Base-by-base conservation (phyloP, 2,888 invertebrate species). In the Adelphocoris suturalis region DNA sequence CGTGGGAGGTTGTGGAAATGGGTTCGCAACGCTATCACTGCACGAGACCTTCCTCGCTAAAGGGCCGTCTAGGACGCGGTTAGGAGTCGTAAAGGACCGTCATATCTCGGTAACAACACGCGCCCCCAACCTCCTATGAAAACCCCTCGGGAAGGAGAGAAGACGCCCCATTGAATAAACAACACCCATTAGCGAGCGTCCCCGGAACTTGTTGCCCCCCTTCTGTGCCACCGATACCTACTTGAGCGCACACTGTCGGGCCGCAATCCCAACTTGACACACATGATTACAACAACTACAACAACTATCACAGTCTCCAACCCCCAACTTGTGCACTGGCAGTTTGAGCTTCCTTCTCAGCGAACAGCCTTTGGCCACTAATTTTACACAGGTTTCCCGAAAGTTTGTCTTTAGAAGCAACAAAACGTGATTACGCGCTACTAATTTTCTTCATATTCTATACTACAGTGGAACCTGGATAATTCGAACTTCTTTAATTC, bases 161-260 rank as follows among this genome's bases (percentile, higher is more conserved):
- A 52, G 47, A 14, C 52, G 5, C 57, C 85, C 85, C 61, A 85
- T 85, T 85, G 85, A 85, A 85, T 85, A 85, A 85, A 85, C 85
- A 85, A 85, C 23, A 57, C 46, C 85, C 84, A 84, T 84, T 84
- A 84, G 84, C 48, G 84, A 84, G 84, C 52, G 23, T 57, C 84
- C 16, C 55, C 48, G 19, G 52, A 84, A 84, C 84, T 55, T 84
- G 84, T 84, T 55, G 52, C 55, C 55, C 84, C n/a, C 84, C 84
- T 52, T 28, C 85, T 47, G 11, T 52, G 11, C 16, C 52, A 11
- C 1, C 68, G 23, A 68, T 68, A 68, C 27, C 23, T 27, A 37
- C 7, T 37, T 4, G 12, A n/a, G 23, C 68, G 68, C 19, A 11
- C 23, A 11, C 68, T 68, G 68, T 68, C 23, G 68, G 19, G 9